These are phyloP conservation scores for Pandemis heparana DNA, from an alignment of 2,888 invertebrate species.

Conservation along the genomic window DNA sequence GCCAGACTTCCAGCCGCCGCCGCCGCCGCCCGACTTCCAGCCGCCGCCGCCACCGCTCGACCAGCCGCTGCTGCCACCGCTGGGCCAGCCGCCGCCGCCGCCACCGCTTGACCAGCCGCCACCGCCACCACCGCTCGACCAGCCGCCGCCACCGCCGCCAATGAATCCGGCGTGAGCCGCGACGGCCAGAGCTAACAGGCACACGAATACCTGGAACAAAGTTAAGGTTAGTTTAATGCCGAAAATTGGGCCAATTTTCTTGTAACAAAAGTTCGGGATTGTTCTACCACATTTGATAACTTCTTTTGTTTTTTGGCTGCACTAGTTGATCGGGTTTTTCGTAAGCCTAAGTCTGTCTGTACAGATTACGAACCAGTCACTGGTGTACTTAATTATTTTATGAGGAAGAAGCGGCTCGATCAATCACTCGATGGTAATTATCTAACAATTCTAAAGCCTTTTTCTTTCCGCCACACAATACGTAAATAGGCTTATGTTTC, in stretches of 20 bases:
- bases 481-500: slow-evolving; percentile 9
- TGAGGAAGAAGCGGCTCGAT: slow-evolving; percentile 2
- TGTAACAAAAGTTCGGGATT: background rate
- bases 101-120: slow-evolving; percentile 50
- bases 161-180: slow-evolving; percentile 73
- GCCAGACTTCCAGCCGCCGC: slow-evolving; percentile 52
- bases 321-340: background rate
- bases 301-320: background rate
- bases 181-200: slow-evolving; percentile 74
- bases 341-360: background rate
- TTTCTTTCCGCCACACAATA: background rate
- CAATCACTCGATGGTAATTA: slow-evolving; percentile 12
- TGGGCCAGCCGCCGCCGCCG: slow-evolving; percentile 51
- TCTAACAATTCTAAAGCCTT: slow-evolving; percentile 8
- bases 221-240: background rate
- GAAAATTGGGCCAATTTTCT: background rate
- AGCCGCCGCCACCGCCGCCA: slow-evolving; percentile 59
- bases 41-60: slow-evolving; percentile 48
- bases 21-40: slow-evolving; percentile 54
- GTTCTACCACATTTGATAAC: too few relatives aligned
- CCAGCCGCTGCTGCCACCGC: slow-evolving; percentile 45
- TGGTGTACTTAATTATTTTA: background rate
- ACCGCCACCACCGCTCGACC: slow-evolving; percentile 42
- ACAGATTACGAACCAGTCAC: background rate
- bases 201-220: slow-evolving; percentile 74